Conservation (phyloP, 2,797 vertebrate species). For the Pseudochirops cupreus region DNA sequence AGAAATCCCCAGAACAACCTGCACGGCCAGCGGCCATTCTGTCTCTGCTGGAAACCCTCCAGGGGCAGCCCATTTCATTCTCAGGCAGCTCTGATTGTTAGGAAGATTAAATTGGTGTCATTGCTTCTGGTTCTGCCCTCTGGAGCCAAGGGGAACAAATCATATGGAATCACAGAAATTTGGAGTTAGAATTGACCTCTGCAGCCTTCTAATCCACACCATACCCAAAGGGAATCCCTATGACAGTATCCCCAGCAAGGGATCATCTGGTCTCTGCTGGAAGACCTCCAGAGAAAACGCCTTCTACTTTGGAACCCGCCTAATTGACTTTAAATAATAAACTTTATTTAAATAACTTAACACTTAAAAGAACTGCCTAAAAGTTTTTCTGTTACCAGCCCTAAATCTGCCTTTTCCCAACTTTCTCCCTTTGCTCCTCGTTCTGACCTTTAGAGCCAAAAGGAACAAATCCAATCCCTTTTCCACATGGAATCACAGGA, state of each 20-base stretch:
- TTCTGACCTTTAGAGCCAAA: background rate
- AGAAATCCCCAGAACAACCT: background rate
- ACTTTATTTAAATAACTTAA: background rate
- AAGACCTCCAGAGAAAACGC: background rate
- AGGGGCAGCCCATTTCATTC: background rate
- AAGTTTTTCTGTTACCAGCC: background rate
- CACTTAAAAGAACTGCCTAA: background rate
- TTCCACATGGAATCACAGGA: background rate
- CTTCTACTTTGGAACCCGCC: background rate
- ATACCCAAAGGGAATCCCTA: background rate
- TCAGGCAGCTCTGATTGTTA: background rate
- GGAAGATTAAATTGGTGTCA: background rate
- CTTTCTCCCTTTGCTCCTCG: background rate
- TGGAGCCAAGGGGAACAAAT: background rate
- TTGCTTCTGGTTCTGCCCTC: background rate
- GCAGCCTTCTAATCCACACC: background rate
- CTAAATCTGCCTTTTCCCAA: background rate
- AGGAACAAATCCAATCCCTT: background rate
- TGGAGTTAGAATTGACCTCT: background rate
- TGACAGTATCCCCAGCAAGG: background rate
- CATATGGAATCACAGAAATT: background rate
- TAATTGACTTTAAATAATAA: background rate
- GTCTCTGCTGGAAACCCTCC: background rate
- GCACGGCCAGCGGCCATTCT: background rate
- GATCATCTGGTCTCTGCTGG: background rate